Evolutionary conservation across 2,113 vertebrate species (phyloP).

Genomic region (Bagarius yarrelli): DNA sequence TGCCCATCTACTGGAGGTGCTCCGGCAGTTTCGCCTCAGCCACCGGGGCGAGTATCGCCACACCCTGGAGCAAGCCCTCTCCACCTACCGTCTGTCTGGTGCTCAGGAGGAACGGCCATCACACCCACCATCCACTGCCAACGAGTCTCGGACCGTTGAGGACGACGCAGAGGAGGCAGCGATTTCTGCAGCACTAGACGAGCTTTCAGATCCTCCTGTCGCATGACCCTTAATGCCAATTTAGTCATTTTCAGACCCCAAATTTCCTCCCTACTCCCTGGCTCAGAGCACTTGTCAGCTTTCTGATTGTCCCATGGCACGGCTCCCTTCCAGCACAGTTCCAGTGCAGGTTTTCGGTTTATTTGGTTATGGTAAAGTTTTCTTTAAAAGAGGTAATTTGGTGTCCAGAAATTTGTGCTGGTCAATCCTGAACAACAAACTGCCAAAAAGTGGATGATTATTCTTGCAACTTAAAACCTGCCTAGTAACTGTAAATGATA

Average conservation of each 20-base stretch:
- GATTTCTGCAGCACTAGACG: slow-evolving; percentile 35
- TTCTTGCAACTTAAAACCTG: slow-evolving; percentile 47
- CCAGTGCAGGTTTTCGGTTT: slow-evolving; percentile 48
- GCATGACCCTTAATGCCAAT: slow-evolving; percentile 54
- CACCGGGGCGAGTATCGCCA: slow-evolving; percentile 96
- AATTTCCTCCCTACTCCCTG: slow-evolving; percentile 21
- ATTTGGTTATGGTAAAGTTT: not conserved
- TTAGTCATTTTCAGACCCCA: slow-evolving; percentile 31
- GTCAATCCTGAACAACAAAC: not conserved
- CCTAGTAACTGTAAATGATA: slow-evolving; percentile 48
- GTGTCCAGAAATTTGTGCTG: not conserved
- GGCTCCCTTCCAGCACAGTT: slow-evolving; percentile 19
- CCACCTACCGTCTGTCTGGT: slow-evolving; percentile 79
- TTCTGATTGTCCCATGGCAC: slow-evolving; percentile 23
- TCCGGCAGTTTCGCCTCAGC: slow-evolving; percentile 96
- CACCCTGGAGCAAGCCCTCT: slow-evolving; percentile 93
- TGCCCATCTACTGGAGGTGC: slow-evolving; percentile 91
- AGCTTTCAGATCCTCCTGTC: slow-evolving; percentile 60
- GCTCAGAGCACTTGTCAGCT: slow-evolving; percentile 33
- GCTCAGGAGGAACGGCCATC: slow-evolving; percentile 61
- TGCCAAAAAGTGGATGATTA: not conserved
- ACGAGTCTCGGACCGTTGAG: slow-evolving; percentile 55
- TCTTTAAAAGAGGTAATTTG: not conserved
- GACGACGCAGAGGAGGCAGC: slow-evolving; percentile 55
- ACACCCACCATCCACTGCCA: slow-evolving; percentile 60